Percentiles rank a stretch among this genome's conserved stretches.
These are phyloP conservation scores for Sebastes matsubarae DNA, from an alignment of 2,797 vertebrate species.

Conservation along the genomic window DNA sequence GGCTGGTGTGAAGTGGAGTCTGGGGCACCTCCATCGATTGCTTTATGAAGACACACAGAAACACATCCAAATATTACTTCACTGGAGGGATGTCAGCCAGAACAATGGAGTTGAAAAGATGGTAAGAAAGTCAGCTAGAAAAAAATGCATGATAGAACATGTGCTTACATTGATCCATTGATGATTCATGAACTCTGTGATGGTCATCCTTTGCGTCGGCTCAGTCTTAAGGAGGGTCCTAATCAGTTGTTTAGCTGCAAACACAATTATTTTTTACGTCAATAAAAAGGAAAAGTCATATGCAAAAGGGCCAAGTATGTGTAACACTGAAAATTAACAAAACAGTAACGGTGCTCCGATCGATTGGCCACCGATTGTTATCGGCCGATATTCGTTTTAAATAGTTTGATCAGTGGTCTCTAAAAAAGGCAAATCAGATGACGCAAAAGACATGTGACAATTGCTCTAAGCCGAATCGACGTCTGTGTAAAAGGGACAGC, in stretches of 20 bases:
- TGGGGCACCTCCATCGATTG: constrained; percentile 97
- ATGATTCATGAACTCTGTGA: constrained; percentile 98
- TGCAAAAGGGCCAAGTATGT: background rate
- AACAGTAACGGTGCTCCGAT: background rate
- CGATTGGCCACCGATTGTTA: background rate
- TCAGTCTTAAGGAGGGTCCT: constrained; percentile 95
- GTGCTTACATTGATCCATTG: constrained; percentile 96
- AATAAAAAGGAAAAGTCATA: background rate
- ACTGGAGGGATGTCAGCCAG: background rate
- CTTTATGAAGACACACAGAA: constrained; percentile 67
- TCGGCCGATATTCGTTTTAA: background rate
- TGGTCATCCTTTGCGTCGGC: constrained; percentile 96
- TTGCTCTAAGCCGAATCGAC: no score
- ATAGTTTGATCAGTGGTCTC: background rate
- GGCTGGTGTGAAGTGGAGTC: constrained; percentile 97
- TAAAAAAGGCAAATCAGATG: background rate
- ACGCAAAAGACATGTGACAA: background rate
- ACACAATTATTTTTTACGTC: background rate
- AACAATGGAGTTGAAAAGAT: background rate
- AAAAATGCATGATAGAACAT: background rate
- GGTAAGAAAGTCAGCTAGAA: background rate
- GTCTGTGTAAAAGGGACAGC: no score
- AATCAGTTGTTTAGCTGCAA: constrained; percentile 94
- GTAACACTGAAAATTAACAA: background rate
- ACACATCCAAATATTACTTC: background rate